Evolutionary conservation across 2,797 vertebrate species (phyloP), one percentile per base, ranked within the genome.

Genomic region (Gallinago solitaria): DNA sequence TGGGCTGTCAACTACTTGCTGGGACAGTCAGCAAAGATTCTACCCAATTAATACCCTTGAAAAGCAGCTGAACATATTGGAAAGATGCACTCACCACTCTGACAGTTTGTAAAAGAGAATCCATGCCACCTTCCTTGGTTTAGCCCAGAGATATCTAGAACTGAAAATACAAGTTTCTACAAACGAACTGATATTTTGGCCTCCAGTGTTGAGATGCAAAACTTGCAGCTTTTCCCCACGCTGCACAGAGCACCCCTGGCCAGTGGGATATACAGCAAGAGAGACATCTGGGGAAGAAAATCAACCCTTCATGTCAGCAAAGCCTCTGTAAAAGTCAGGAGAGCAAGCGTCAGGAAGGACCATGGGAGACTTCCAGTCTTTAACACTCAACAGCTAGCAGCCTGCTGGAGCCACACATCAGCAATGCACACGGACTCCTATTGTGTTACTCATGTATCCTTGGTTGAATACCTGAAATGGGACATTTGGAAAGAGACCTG

Each of bases 351-450:
- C 50, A 76, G 32, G 16, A 76, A 85, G 24, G 39, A 80, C 16
- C 41, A 33, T 2, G 12, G n/a, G 12, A 76, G 64, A 37, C n/a
- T 59, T 74, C 6, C 28, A 71, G 37, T 48, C 60, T 60, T 73
- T 35, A 77, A 28, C 17, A 17, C 3, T 6, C 32, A 43, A 47
- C 7, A 63, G 19, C 9, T 18, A 68, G 41, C n/a, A 79, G 63
- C 23, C 45, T 87, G 33, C 16, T 19, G 1, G 43, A 76, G 11
- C 12, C 35, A 30, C 12, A 28, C 23, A 7, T n/a, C 9, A 45
- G 12, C 17, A 20, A 4, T 4, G 17, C 4, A 8, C n/a, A 14
- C 0, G 9, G 17, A 77, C 27, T 57, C 9, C 25, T 16, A 16
- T 14, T 9, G n/a, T 32, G 11, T 27, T 68, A 50, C 12, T 88